Evolutionary conservation across 2,888 invertebrate genomes (phyloP).

Genomic region (Steromphala cineraria): DNA sequence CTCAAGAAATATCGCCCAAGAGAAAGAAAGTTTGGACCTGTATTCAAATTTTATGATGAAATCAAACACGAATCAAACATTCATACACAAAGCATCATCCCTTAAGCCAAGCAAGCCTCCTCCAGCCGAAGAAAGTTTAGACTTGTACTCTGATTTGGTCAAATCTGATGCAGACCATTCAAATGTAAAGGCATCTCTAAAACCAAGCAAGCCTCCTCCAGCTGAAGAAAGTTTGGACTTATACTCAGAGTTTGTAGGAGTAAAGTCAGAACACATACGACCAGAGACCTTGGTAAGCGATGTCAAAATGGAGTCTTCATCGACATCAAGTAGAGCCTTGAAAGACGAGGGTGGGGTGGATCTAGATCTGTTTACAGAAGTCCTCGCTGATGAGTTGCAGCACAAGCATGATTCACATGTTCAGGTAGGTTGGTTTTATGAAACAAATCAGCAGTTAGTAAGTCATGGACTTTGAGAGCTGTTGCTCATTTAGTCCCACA

Average conservation of each 20-base stretch:
- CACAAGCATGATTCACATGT: constrained; percentile 4
- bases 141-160: background rate
- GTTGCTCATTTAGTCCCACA: too few relatives aligned
- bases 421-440: background rate
- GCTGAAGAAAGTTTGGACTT: constrained; percentile 43
- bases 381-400: background rate
- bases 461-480: too few relatives aligned
- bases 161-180: constrained; percentile 13
- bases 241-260: constrained; percentile 47
- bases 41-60: background rate
- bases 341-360: background rate
- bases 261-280: constrained; percentile 31
- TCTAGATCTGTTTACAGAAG: constrained; percentile 7
- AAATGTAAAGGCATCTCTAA: background rate
- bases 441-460: too few relatives aligned
- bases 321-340: background rate
- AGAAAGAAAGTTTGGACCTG: background rate
- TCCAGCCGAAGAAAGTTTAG: background rate
- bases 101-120: background rate
- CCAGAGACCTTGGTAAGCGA: background rate
- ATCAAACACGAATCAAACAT: constrained; percentile 2
- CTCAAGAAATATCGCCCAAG: too few relatives aligned
- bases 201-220: background rate
- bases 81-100: background rate
- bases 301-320: background rate